These are phyloP conservation scores for Reticulitermes speratus DNA, from an alignment of 1,140 invertebrate species.

Conservation along the genomic window DNA sequence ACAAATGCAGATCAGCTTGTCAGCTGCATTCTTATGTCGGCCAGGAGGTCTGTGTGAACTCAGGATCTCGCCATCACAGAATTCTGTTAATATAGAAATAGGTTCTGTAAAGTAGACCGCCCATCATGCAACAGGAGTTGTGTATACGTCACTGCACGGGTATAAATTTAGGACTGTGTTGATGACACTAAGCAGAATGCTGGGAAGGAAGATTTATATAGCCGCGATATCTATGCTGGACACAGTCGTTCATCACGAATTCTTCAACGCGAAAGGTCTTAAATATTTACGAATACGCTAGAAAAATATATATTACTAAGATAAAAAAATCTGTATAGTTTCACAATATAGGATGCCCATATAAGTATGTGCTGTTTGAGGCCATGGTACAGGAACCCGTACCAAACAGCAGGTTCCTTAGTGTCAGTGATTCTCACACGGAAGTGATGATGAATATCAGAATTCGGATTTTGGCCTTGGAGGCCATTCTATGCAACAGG, in stretches of 20 bases:
- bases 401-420: no score
- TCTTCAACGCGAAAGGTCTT: not conserved
- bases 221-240: not conserved
- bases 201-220: not conserved
- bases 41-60: not conserved
- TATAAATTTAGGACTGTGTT: conserved; percentile 13
- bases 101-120: conserved; percentile 54
- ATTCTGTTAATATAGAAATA: not conserved
- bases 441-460: no score
- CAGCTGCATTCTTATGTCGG: not conserved
- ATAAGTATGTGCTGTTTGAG: not conserved
- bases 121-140: conserved; percentile 20
- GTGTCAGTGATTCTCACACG: no score
- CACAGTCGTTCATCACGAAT: not conserved
- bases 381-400: not conserved
- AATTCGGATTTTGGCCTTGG: no score
- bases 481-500: no score
- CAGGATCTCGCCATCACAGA: not conserved
- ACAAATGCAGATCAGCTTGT: not conserved
- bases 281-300: conserved; percentile 16
- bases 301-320: not conserved
- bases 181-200: not conserved
- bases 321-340: not conserved
- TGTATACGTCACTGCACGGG: not conserved
- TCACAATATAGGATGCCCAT: not conserved